Percentiles rank a stretch among this genome's conserved stretches.
Conservation (phyloP, 2,113 vertebrate genomes). For the Tachycineta bicolor region DNA sequence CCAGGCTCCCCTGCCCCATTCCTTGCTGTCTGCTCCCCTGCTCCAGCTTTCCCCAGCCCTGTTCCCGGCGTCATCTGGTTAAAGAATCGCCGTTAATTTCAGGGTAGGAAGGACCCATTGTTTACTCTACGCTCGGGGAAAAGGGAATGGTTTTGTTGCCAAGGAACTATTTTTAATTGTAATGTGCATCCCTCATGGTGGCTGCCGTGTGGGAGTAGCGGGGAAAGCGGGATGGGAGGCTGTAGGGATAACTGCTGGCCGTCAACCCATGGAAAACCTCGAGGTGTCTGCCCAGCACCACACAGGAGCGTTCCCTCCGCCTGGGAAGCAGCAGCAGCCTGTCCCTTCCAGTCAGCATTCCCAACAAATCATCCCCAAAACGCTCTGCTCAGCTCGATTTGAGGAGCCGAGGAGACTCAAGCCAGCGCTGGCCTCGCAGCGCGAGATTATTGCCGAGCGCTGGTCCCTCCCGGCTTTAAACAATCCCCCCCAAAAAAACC, state of each 20-base stretch:
- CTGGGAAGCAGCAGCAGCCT: neutral
- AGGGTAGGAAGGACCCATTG: constrained; percentile 53
- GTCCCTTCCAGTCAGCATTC: neutral
- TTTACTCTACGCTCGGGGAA: neutral
- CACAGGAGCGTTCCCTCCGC: accelerated
- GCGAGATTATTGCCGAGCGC: neutral
- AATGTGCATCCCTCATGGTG: neutral
- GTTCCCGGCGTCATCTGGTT: neutral
- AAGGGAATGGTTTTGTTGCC: constrained; percentile 22
- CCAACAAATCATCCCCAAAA: neutral
- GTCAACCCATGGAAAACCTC: neutral
- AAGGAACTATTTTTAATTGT: constrained; percentile 54
- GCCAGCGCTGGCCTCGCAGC: accelerated
- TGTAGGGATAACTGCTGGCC: neutral
- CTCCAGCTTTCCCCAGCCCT: neutral
- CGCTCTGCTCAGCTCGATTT: accelerated
- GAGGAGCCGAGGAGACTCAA: neutral
- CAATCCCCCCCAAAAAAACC: neutral
- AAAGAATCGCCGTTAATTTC: constrained; percentile 3
- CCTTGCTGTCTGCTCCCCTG: neutral
- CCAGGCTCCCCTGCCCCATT: neutral
- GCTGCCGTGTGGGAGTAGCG: neutral
- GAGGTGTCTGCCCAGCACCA: neutral
- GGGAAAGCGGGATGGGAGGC: neutral
- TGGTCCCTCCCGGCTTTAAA: neutral